phyloP scores from a whole-genome alignment of 2,888 invertebrate species.

The Microctonus aethiopoides region DNA sequence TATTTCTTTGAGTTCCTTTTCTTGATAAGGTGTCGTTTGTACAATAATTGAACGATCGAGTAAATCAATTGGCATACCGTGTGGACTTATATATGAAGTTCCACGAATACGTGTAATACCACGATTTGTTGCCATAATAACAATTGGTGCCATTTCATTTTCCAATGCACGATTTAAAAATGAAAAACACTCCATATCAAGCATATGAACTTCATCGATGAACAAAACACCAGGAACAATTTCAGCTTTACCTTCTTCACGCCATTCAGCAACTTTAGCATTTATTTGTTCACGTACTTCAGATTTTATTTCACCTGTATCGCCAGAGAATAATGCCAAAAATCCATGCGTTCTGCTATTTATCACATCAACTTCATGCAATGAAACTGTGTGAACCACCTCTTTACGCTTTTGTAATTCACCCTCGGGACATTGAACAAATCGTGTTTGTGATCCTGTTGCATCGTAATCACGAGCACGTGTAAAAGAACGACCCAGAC shows the following conservation, averaged over 20 bases:
- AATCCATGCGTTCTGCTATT: constrained; percentile 98
- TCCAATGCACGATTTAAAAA: constrained; percentile 97
- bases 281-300: constrained; percentile 99
- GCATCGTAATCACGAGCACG: constrained; percentile 98
- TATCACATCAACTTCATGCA: constrained; percentile 99
- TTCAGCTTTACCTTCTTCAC: constrained; percentile 99
- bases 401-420: constrained; percentile 98
- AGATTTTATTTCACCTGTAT: constrained; percentile 98
- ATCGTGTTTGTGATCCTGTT: constrained; percentile 84
- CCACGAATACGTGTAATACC: constrained; percentile 95
- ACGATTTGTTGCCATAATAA: constrained; percentile 99
- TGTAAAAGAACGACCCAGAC: constrained; percentile 93
- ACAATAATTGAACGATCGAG: constrained; percentile 96
- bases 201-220: constrained; percentile 97
- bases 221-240: constrained; percentile 98
- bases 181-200: constrained; percentile 99
- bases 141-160: constrained; percentile 96
- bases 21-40: constrained; percentile 87
- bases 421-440: constrained; percentile 98
- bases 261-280: constrained; percentile 96
- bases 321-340: constrained; percentile 96
- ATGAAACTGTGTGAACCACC: constrained; percentile 95
- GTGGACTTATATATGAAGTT: constrained; percentile 92
- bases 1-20: constrained; percentile 91
- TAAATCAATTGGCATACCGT: constrained; percentile 97